Conservation (phyloP, 1,140 invertebrate species). For the Fopius arisanus region DNA sequence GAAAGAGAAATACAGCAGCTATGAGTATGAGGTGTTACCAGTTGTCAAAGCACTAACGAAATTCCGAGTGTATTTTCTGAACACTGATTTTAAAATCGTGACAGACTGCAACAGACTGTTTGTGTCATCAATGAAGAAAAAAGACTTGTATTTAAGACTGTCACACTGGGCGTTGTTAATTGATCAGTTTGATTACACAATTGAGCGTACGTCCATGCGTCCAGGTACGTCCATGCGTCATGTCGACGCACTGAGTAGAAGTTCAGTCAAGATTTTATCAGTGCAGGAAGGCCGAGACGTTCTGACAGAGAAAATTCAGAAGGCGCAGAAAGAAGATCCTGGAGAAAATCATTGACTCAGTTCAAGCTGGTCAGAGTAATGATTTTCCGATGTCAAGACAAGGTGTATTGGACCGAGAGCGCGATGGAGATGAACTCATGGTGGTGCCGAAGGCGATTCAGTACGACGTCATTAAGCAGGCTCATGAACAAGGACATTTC, state of each 20-base stretch:
- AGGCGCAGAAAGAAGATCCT: slow-evolving; percentile 19
- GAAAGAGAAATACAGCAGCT: slow-evolving; percentile 30
- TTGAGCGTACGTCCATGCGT: slow-evolving; percentile 44
- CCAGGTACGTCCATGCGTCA: slow-evolving; percentile 40
- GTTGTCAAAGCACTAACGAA: slow-evolving; percentile 29
- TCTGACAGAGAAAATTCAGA: not conserved
- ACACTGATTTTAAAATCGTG: slow-evolving; percentile 11
- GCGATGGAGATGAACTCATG: not conserved
- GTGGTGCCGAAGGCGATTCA: slow-evolving; percentile 13
- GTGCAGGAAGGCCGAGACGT: not conserved
- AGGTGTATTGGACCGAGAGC: slow-evolving; percentile 39
- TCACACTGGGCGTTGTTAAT: slow-evolving; percentile 49
- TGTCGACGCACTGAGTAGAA: slow-evolving; percentile 49
- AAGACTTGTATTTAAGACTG: slow-evolving; percentile 41
- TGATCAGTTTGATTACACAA: slow-evolving; percentile 43
- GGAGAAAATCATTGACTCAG: not conserved
- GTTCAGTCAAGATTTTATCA: slow-evolving; percentile 22
- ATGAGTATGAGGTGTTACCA: slow-evolving; percentile 33
- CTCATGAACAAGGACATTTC: slow-evolving; percentile 51
- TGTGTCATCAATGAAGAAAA: slow-evolving; percentile 43
- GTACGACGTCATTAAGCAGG: slow-evolving; percentile 40
- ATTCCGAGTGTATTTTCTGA: slow-evolving; percentile 20
- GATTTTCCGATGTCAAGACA: slow-evolving; percentile 13
- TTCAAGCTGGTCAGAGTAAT: slow-evolving; percentile 33
- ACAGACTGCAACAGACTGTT: slow-evolving; percentile 42